A percentile compares a stretch with the other conserved stretches of the same genome.
Conservation (phyloP, 2,113 vertebrate species). For the Lepisosteus osseus region DNA sequence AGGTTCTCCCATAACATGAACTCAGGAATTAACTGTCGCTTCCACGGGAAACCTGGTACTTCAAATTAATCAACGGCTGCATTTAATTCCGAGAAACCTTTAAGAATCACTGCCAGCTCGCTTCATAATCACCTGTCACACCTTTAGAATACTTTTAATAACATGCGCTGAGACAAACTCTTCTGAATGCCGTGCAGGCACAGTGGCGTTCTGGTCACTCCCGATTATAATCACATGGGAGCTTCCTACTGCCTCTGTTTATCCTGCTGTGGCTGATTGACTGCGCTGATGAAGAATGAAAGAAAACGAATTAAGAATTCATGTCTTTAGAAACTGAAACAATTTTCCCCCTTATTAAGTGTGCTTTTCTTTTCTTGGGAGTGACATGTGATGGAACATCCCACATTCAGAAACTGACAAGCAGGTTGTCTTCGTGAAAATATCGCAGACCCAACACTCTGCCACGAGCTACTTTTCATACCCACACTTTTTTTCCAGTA, state of each 20-base stretch:
- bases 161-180: too few species aligned
- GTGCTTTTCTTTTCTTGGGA: not conserved
- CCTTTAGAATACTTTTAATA: too few species aligned
- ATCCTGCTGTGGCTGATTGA: not conserved
- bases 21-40: too few species aligned
- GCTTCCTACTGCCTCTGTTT: not conserved
- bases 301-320: not conserved
- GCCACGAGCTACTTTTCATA: not conserved
- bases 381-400: not conserved
- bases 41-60: too few species aligned
- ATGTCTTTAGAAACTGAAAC: constrained; percentile 4
- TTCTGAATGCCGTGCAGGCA: too few species aligned
- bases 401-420: not conserved
- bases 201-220: not conserved
- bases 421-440: not conserved
- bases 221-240: not conserved
- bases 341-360: not conserved
- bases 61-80: too few species aligned
- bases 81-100: too few species aligned
- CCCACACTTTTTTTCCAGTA: not conserved
- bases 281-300: not conserved
- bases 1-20: too few species aligned
- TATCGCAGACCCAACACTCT: not conserved
- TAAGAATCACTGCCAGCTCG: too few species aligned
- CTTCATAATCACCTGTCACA: too few species aligned